A percentile compares a stretch with the other conserved stretches of the same genome.
Conservation (phyloP, 2,888 invertebrate genomes). For the Caenorhabditis sp. region DNA sequence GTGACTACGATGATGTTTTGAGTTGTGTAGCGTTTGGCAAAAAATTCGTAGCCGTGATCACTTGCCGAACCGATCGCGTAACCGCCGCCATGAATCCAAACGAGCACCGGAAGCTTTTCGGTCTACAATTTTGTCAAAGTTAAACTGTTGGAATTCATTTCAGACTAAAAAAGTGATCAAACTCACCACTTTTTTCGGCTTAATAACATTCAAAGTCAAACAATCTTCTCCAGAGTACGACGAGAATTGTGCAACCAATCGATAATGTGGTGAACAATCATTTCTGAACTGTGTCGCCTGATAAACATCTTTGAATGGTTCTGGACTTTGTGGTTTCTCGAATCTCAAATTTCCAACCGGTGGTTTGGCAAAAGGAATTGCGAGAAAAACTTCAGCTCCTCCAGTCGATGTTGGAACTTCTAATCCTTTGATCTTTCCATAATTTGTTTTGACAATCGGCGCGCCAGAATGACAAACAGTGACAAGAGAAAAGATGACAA, state of each 20-base stretch:
- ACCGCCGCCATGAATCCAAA: conserved; percentile 93
- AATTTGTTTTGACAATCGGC: conserved; percentile 45
- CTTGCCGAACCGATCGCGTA: conserved; percentile 79
- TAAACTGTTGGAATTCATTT: background rate
- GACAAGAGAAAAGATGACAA: background rate
- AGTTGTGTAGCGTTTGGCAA: conserved; percentile 59
- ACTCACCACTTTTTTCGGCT: conserved; percentile 26
- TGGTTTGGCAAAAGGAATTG: conserved; percentile 57
- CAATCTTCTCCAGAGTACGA: conserved; percentile 80
- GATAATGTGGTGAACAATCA: conserved; percentile 52
- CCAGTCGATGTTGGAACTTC: conserved; percentile 15
- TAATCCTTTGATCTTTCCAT: conserved; percentile 54
- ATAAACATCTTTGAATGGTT: conserved; percentile 54
- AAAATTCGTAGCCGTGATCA: conserved; percentile 53
- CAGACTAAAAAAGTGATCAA: too few relatives aligned
- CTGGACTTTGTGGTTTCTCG: conserved; percentile 54
- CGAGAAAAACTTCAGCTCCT: conserved; percentile 47
- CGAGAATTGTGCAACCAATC: conserved; percentile 26
- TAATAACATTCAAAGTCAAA: conserved; percentile 86
- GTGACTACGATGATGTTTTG: conserved; percentile 90
- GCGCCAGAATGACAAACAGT: background rate
- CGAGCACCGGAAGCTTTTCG: conserved; percentile 82
- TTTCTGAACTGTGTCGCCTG: conserved; percentile 53
- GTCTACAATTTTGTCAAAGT: too few relatives aligned
- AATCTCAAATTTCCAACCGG: conserved; percentile 56